Conservation (phyloP, 2,797 vertebrate genomes). For the Odontamblyopus rebecca region DNA sequence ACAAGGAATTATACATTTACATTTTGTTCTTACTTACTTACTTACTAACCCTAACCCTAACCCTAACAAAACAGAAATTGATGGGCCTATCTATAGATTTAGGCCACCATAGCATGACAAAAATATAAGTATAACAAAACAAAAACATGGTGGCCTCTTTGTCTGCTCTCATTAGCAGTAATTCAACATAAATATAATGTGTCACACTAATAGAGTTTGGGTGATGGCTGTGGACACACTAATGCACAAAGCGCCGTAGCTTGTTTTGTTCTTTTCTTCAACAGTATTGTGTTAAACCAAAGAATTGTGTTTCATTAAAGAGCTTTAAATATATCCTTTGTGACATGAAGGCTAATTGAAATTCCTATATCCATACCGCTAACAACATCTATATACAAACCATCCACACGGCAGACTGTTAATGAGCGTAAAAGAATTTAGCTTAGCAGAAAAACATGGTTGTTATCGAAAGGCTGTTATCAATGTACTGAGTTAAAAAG, state of each 20-base stretch:
- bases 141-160: slow-evolving; percentile 10
- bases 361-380: slow-evolving; percentile 24
- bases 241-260: slow-evolving; percentile 20
- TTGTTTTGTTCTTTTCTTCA: slow-evolving; percentile 36
- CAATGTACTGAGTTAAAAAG: slow-evolving; percentile 1
- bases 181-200: slow-evolving; percentile 44
- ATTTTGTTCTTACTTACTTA: too few species aligned
- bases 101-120: too few species aligned
- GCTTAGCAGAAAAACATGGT: slow-evolving; percentile 8
- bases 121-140: too few species aligned
- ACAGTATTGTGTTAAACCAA: slow-evolving; percentile 51
- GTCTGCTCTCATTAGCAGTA: slow-evolving; percentile 51
- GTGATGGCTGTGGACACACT: slow-evolving; percentile 27
- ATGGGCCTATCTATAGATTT: too few species aligned
- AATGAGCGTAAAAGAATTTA: slow-evolving; percentile 22
- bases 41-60: too few species aligned
- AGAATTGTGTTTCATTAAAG: slow-evolving; percentile 46
- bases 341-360: slow-evolving; percentile 49
- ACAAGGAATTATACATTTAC: too few species aligned
- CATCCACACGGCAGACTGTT: slow-evolving; percentile 10
- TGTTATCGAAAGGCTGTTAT: slow-evolving; percentile 5
- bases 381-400: slow-evolving; percentile 3
- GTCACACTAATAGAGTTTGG: slow-evolving; percentile 44
- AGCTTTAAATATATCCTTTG: slow-evolving; percentile 45
- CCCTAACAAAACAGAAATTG: too few species aligned